Base-by-base conservation (phyloP, 1,140 invertebrate species). In the Penaeus japonicus region DNA sequence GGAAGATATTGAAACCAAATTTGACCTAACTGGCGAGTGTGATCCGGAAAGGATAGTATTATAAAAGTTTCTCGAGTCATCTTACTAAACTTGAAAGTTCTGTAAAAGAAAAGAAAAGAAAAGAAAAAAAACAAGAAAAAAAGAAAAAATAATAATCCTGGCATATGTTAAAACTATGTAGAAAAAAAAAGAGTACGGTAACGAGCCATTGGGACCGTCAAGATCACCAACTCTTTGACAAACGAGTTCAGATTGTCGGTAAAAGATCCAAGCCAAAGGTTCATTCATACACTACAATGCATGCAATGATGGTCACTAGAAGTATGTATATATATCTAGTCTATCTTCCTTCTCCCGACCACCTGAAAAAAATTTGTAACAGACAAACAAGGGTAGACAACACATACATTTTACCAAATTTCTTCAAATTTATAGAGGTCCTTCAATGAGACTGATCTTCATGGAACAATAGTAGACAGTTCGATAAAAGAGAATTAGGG, bases 391-490 rank as follows among this genome's bases (percentile, higher is more conserved):
- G 81, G n/a, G 35, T 59, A 87, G 62, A 73, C 27, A 80, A 82
- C n/a, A 55, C 15, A 88, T 54, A 55, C 39, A 84, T 35, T 55
- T 30, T 30, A 39, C 70, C 70, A 73, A 30, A 30, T 32, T 73
- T 73, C 70, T 2, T 54, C 53, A 27, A 78, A 62, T 55, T 92
- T 91, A 93, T 91, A 92, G 91, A 1, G 96, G 96, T 88, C 96
- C 96, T 92, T 97, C 96, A 91, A 97, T 97, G 84, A 94, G 93
- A 93, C 96, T 97, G 62, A 97, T 96, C 94, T 97, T 98, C 95
- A 98, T 97, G 79, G 95, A 95, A 93, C 95, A 97, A 93, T 97
- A 97, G 93, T 97, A 98, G 90, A 97, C 93, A 91, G 96, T 96
- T 91, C 97, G 95, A 86, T 95, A 94, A 84, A 97, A 94, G 75